Base-by-base conservation (phyloP, 2,888 invertebrate species). In the Aproaerema taeniolella region DNA sequence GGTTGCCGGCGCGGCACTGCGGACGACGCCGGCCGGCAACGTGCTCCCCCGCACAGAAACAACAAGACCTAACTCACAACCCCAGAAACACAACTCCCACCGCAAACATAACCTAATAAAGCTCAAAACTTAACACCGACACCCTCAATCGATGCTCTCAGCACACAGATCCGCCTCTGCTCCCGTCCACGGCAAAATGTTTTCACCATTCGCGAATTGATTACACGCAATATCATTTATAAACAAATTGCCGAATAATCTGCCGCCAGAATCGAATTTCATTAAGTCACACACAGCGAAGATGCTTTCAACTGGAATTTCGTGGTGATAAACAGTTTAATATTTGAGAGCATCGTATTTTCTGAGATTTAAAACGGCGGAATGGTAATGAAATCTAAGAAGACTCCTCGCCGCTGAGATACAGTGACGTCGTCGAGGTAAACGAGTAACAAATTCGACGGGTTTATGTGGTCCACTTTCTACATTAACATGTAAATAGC, bases 111-210 rank as follows among this genome's bases (percentile, higher is more conserved):
- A 42, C 15, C 38, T 15, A 17, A 40, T 42, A 74, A 51, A 52
- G 58, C 25, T 42, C 38, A 51, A 36, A 56, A 52, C 74, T 43
- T 44, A 24, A 17, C 31, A 40, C 13, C 0, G 26, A 14, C 30
- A 31, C 9, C 67, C 63, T 80, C 75, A 85, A 86, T 85, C 85
- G 85, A 86, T 85, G 83, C 63, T 71, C 76, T 77, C 80, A 80
- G 79, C 80, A 80, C 78, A 75, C 75, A 76, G 75, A 71, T 76
- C 73, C 82, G 81, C 76, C 77, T 75, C 73, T 76, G 72, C 74
- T 73, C 61, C 73, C 67, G 61, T 61, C 62, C 30, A 30, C 28
- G n/a, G 15, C 13, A 9, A 36, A 70, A 71, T 11, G 31, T 8
- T 25, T 13, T n/a, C 36, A 35, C 50, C 43, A 44, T 34, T 37